Evolutionary conservation across 2,797 vertebrate genomes (phyloP).

Genomic region (Microctenopoma stevenorrisi): DNA sequence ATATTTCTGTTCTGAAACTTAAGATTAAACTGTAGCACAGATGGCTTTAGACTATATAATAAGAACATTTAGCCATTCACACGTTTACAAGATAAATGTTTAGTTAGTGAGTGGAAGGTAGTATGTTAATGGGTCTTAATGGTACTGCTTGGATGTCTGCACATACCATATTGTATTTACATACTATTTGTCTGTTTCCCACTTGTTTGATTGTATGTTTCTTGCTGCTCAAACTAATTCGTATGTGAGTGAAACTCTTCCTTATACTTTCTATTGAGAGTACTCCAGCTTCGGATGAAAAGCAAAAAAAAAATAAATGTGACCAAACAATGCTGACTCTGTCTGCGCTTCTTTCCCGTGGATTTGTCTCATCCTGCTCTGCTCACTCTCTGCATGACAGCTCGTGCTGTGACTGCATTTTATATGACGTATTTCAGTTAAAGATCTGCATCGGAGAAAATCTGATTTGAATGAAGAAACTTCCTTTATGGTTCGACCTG

Average conservation of each 20-base stretch:
- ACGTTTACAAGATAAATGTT: constrained; percentile 60
- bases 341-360: constrained; percentile 2
- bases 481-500: no score
- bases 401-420: no score
- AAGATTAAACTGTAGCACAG: constrained; percentile 38
- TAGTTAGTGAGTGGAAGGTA: constrained; percentile 54
- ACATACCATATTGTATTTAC: constrained; percentile 40
- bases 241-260: constrained; percentile 67
- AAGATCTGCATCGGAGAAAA: no score
- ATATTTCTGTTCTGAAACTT: constrained; percentile 53
- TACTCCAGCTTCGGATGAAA: constrained; percentile 40
- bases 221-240: constrained; percentile 67
- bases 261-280: constrained; percentile 49
- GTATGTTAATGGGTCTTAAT: constrained; percentile 50
- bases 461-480: no score
- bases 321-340: constrained; percentile 16
- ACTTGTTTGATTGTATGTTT: constrained; percentile 62
- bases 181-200: constrained; percentile 41
- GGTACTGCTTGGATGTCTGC: constrained; percentile 66
- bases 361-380: not conserved
- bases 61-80: constrained; percentile 43
- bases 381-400: not conserved
- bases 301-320: constrained; percentile 67
- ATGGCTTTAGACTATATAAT: constrained; percentile 44
- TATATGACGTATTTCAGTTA: no score